Conservation (phyloP, 2,888 invertebrate genomes). For the Drosophila meridiana region DNA sequence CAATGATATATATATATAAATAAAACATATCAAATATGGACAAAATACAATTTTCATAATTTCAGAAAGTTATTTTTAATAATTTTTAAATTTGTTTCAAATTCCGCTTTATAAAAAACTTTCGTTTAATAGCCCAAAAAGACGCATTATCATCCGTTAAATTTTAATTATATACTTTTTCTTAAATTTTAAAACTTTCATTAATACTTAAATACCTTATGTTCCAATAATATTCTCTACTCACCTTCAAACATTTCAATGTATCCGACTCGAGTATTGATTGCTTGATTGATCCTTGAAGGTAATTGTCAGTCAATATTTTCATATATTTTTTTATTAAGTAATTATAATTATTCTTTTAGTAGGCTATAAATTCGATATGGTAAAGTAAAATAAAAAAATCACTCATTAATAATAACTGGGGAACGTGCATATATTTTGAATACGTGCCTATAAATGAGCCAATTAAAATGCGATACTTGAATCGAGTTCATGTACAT, state of each 20-base stretch:
- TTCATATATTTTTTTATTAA: too few relatives aligned
- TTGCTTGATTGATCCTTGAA: background rate
- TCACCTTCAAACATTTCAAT: slow-evolving; percentile 22
- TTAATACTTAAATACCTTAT: background rate
- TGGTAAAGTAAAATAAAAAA: slow-evolving; percentile 18
- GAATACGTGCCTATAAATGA: slow-evolving; percentile 47
- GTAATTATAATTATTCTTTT: slow-evolving; percentile 17
- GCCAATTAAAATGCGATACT: slow-evolving; percentile 44
- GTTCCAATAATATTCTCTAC: background rate
- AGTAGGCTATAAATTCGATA: slow-evolving; percentile 17
- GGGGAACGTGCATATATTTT: slow-evolving; percentile 33
- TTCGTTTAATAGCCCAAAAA: background rate
- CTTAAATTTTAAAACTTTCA: background rate
- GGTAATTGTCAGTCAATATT: slow-evolving; percentile 7
- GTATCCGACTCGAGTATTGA: slow-evolving; percentile 8
- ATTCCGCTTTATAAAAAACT: background rate
- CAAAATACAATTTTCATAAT: background rate
- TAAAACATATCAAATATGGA: background rate
- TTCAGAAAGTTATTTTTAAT: background rate
- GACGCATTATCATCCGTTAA: background rate
- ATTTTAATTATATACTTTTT: background rate
- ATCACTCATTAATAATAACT: slow-evolving; percentile 35
- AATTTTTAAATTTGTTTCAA: background rate
- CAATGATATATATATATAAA: too few relatives aligned
- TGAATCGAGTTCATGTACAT: slow-evolving; percentile 7